phyloP scores from a whole-genome alignment of 2,113 vertebrate species.

The Cyanoliseus patagonus region DNA sequence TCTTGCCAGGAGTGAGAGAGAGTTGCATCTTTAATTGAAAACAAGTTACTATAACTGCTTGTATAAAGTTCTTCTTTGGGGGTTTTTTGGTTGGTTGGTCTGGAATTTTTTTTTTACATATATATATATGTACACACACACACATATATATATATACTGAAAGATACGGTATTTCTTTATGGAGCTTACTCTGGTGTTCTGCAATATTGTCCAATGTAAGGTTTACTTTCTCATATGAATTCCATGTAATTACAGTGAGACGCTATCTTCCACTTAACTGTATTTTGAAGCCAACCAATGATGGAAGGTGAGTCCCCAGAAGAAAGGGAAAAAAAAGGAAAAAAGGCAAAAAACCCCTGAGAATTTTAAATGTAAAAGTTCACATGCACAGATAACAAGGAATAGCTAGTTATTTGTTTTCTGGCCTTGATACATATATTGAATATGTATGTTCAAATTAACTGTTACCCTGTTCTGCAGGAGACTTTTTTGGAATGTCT shows the following conservation, averaged over 20 bases:
- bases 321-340: background rate
- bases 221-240: constrained; percentile 74
- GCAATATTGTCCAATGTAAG: constrained; percentile 71
- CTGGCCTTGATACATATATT: constrained; percentile 62
- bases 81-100: background rate
- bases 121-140: background rate
- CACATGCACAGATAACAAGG: constrained; percentile 53
- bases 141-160: constrained; percentile 42
- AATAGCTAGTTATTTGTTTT: constrained; percentile 47
- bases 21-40: constrained; percentile 74
- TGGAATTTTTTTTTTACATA: background rate
- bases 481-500: constrained; percentile 73
- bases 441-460: constrained; percentile 67
- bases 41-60: constrained; percentile 59
- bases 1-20: constrained; percentile 79
- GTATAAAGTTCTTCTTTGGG: constrained; percentile 72
- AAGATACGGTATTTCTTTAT: constrained; percentile 71
- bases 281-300: constrained; percentile 76
- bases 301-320: constrained; percentile 72
- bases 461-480: constrained; percentile 74
- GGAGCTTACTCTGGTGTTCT: constrained; percentile 74
- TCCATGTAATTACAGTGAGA: constrained; percentile 71
- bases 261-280: constrained; percentile 74
- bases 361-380: constrained; percentile 73
- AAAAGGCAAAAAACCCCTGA: background rate